Conservation (phyloP, 2,113 vertebrate genomes). For the Phalacrocorax aristotelis region DNA sequence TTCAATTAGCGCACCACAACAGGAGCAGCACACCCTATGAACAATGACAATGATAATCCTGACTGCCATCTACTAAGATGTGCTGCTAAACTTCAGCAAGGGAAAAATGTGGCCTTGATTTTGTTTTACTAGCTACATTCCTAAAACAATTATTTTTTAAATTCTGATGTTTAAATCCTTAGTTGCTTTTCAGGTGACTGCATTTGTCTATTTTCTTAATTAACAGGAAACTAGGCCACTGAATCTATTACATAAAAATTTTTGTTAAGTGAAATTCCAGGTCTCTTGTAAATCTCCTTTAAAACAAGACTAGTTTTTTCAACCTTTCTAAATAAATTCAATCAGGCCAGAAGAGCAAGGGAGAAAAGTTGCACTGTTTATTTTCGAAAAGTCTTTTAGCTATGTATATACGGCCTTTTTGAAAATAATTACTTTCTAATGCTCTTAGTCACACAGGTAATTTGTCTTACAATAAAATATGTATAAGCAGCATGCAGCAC, state of each 20-base stretch:
- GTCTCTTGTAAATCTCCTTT: constrained; percentile 2
- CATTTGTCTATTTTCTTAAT: constrained; percentile 33
- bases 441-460: neutral
- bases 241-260: constrained; percentile 30
- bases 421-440: constrained; percentile 25
- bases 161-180: neutral
- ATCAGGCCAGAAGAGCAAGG: neutral
- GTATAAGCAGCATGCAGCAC: neutral
- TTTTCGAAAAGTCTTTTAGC: neutral
- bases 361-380: neutral
- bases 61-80: neutral
- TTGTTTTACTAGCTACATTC: neutral
- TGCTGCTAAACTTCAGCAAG: neutral
- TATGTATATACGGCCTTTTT: neutral
- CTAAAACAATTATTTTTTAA: neutral
- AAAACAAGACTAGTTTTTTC: neutral
- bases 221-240: constrained; percentile 44
- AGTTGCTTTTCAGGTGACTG: constrained; percentile 22
- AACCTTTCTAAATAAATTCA: neutral
- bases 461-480: constrained; percentile 21
- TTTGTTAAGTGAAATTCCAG: constrained; percentile 43
- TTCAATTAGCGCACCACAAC: neutral
- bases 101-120: neutral
- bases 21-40: neutral
- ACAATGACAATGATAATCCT: neutral